Conservation (phyloP, 35 echinoderm and acorn worm species). For the Hemicentrotus pulcherrimus region DNA sequence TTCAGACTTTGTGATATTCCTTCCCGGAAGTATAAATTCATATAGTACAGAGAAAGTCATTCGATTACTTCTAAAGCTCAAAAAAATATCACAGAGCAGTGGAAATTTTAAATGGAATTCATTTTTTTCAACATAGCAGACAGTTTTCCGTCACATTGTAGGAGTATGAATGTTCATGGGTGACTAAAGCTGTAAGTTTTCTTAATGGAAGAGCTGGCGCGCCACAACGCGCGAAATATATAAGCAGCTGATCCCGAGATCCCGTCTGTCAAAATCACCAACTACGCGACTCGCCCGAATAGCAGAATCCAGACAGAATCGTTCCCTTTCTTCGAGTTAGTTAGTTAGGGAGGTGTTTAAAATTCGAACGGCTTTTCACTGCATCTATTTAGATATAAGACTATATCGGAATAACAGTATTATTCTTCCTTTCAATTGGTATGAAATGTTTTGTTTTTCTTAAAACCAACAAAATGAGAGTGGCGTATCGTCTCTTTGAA, state of each 20-base stretch:
- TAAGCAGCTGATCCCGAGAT: slow-evolving; percentile 13
- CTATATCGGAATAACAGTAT: too few relatives aligned
- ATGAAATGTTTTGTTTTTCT: too few relatives aligned
- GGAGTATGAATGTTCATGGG: neutral
- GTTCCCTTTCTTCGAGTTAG: neutral
- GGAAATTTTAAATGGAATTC: neutral
- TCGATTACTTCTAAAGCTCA: neutral
- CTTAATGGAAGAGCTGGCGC: slow-evolving; percentile 55
- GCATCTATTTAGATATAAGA: too few relatives aligned
- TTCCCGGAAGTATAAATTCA: neutral
- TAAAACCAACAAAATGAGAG: too few relatives aligned
- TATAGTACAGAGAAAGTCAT: neutral
- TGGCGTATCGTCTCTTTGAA: too few relatives aligned
- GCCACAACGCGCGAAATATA: slow-evolving; percentile 57
- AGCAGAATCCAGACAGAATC: neutral
- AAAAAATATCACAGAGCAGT: neutral
- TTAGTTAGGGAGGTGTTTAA: too few relatives aligned
- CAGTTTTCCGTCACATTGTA: neutral
- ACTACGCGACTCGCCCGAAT: neutral
- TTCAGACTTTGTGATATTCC: neutral
- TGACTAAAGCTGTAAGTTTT: neutral
- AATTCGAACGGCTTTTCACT: too few relatives aligned
- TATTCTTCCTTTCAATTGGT: too few relatives aligned
- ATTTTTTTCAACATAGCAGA: neutral
- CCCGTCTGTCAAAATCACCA: neutral